A percentile compares a stretch with the other conserved stretches of the same genome.
Evolutionary conservation across 2,797 vertebrate genomes (phyloP).

Genomic region (Chelon auratus): DNA sequence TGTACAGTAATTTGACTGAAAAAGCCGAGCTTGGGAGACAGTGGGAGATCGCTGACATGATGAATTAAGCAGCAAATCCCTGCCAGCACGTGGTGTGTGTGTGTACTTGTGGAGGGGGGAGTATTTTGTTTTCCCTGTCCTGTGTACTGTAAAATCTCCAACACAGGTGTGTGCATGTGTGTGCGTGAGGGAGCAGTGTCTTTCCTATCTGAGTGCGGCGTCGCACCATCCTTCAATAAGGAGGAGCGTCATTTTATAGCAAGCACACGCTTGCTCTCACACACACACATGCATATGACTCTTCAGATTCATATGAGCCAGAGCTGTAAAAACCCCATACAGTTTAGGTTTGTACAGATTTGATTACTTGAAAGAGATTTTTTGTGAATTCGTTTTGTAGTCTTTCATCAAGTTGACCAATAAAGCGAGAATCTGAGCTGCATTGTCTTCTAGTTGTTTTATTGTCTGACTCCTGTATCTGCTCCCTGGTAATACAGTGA

Average conservation of each 20-base stretch:
- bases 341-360: slow-evolving; percentile 87
- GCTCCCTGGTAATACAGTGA: too few species aligned
- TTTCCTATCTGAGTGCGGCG: slow-evolving; percentile 50
- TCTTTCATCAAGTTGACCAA: slow-evolving; percentile 88
- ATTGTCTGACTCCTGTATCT: background rate
- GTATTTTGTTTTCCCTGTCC: slow-evolving; percentile 76
- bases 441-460: slow-evolving; percentile 21
- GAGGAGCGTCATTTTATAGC: slow-evolving; percentile 44
- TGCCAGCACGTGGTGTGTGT: slow-evolving; percentile 71
- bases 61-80: slow-evolving; percentile 59
- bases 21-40: slow-evolving; percentile 59
- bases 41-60: slow-evolving; percentile 54
- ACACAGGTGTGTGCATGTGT: slow-evolving; percentile 66
- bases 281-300: slow-evolving; percentile 54
- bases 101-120: slow-evolving; percentile 65
- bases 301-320: slow-evolving; percentile 83
- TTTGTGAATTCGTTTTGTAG: slow-evolving; percentile 88
- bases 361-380: slow-evolving; percentile 87
- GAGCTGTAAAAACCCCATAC: slow-evolving; percentile 81
- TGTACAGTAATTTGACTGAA: slow-evolving; percentile 78
- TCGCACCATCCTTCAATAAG: slow-evolving; percentile 36
- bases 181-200: slow-evolving; percentile 36
- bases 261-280: slow-evolving; percentile 35
- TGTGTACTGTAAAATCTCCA: slow-evolving; percentile 83
- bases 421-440: slow-evolving; percentile 86